Evolutionary conservation across 2,113 vertebrate species (phyloP), one percentile per base, ranked within the genome.

Genomic region (Myrmecobius fasciatus): DNA sequence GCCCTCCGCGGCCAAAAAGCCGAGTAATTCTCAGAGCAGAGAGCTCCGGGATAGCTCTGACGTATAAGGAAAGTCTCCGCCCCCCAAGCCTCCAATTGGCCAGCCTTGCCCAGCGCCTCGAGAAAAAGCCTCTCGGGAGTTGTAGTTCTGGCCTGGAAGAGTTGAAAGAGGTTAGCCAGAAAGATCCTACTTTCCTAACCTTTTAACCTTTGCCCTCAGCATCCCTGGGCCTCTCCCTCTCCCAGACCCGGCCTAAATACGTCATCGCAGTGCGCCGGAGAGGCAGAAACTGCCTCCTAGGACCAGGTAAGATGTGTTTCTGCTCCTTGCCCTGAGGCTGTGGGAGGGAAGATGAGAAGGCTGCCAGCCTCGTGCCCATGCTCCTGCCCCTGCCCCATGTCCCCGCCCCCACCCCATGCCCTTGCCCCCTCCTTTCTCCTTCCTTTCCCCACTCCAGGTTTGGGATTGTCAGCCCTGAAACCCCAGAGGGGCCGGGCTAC

Each of bases 11-110:
- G 3, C 12, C 56, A 36, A 11, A 67, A 3, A 67, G 10, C 56
- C 11, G 3, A 11, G 3, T 11, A 36, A 12, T 17, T 20, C 2
- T 5, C 4, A 20, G 4, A n/a, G 36, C 31, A 1, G 4, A 6
- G 31, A n/a, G 5, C 60, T n/a, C 14, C 36, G 10, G 10, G n/a
- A 10, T 0, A 1, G 36, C 14, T 6, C 36, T 43, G 67, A 43
- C 36, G 67, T 22, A 24, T 0, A 6, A 8, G 67, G 67, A 83
- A 43, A 7, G 36, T 20, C 67, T 75, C 67, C 67, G n/a, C 67
- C 31, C 56, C n/a, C 17, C n/a, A 6, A 26, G 36, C 67, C 10
- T 90, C 89, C 89, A 1, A 90, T 90, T 90, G 89, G 89, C 89
- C 31, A 28, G 8, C 9, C 89, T 26, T 12, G 89, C 12, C 89